A percentile compares a stretch with the other conserved stretches of the same genome.
Evolutionary conservation across 2,888 invertebrate genomes (phyloP).

Genomic region (Drosophila hawaiiensis): DNA sequence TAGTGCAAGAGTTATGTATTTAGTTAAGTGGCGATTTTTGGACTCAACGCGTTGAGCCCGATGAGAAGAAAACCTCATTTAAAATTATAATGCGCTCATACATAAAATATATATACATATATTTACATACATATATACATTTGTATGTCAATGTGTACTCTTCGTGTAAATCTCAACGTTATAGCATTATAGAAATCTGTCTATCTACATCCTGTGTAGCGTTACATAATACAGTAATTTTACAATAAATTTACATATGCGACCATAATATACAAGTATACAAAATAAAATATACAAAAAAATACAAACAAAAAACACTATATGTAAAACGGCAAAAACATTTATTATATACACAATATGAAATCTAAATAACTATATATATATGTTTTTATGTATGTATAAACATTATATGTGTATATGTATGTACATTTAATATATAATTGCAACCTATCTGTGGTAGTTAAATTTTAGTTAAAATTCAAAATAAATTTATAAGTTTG

Average conservation of each 20-base stretch:
- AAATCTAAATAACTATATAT: conserved; percentile 41
- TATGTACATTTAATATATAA: conserved; percentile 73
- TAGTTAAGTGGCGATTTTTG: conserved; percentile 73
- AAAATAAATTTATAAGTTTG: conserved; percentile 73
- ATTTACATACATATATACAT: conserved; percentile 30
- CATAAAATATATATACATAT: conserved; percentile 38
- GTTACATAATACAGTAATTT: conserved; percentile 37
- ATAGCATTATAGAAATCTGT: conserved; percentile 47
- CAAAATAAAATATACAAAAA: neutral
- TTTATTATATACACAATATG: conserved; percentile 38
- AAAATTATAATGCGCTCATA: conserved; percentile 58
- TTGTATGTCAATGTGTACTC: conserved; percentile 35
- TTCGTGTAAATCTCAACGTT: conserved; percentile 67
- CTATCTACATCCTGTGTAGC: conserved; percentile 40
- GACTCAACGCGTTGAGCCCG: conserved; percentile 32
- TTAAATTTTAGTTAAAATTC: conserved; percentile 85
- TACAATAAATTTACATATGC: conserved; percentile 40
- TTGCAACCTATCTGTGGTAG: conserved; percentile 85
- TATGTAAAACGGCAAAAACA: conserved; percentile 38
- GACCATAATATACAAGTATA: conserved; percentile 40
- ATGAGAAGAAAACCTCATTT: conserved; percentile 56
- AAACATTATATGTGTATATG: conserved; percentile 29
- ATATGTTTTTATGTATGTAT: conserved; percentile 50
- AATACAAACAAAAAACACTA: conserved; percentile 15
- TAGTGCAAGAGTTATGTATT: conserved; percentile 80